Evolutionary conservation across 2,888 invertebrate genomes (phyloP), one percentile per base, ranked within the genome.

Genomic region (Pollenia griseotomentosa): DNA sequence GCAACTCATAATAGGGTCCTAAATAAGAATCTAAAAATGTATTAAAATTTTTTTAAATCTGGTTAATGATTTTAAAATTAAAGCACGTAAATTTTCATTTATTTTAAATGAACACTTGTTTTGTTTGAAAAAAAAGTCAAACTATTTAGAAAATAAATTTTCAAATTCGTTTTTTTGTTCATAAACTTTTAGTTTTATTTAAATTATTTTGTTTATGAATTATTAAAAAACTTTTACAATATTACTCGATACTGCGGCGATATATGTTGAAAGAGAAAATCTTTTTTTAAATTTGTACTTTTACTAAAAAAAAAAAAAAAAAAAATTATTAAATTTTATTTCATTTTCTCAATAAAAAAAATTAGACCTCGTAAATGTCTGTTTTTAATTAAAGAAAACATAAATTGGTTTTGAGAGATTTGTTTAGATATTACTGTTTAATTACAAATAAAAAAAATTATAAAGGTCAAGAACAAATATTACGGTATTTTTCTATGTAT

Each of bases 281-380:
- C 19, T 68, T 59, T 75, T 68, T 59, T 33, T 33, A 61, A 85
- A 85, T 85, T 85, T 85, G 84, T 85, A 85, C 79, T 85, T 79
- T 61, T 66, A 68, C 16, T 73, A 61, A 44, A 11, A 44, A 42
- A 74, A 53, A 70, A 23, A 53, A 71, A 44, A 46, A 57, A 23
- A 14, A 74, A 61, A 73, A n/a, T 53, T 74, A 44, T 33, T 12
- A 9, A 33, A 51, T 73, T 10, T n/a, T 23, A 73, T 79, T 73
- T 51, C 14, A 66, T 57, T 73, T 48, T 46, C 16, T 63, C 51
- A 42, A 19, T 63, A n/a, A 44, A 70, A 19, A 44, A 48, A 51
- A 7, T 4, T 14, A 33, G 14, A 51, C 51, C 19, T 68, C 19
- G 7, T 42, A 33, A 33, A 33, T 33, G 2, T 19, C 3, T 46